Base-by-base conservation (phyloP, 2,888 invertebrate species). In the Chouioia cunea region DNA sequence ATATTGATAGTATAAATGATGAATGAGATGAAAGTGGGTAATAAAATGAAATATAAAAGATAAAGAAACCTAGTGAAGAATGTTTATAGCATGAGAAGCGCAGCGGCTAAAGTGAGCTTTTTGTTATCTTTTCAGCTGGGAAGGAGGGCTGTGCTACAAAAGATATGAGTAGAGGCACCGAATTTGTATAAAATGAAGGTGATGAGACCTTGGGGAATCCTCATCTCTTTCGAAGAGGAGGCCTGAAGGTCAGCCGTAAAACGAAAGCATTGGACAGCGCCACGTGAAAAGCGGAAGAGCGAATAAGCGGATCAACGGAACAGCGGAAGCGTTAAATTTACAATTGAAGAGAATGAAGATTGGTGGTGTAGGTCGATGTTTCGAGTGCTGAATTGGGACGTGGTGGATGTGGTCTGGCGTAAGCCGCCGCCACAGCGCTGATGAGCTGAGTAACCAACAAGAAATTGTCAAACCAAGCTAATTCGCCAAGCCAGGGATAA, bases 401-500 rank as follows among this genome's bases (percentile, higher is more conserved):
- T 71, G 73, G 75, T 78, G 76, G 70, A 77, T 71, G 77, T 73
- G 74, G 72, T 66, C 71, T 65, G 64, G 64, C 65, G 56, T 67
- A 65, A 75, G 70, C 62, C 57, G 52, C 62, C 57, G 56, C 58
- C 47, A 48, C 58, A 22, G 62, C 64, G 53, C 72, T 62, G 62
- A 60, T 53, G 62, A 16, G 64, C 69, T 58, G 68, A 43, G 63
- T n/a, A 50, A 62, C 50, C 23, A 10, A 36, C n/a, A n/a, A n/a
- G n/a, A n/a, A n/a, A n/a, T n/a, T n/a, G 36, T 12, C 36, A 36
- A 59, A 72, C 67, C 69, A 62, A 48, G 59, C 63, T 65, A 65
- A 70, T 57, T 73, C 65, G 66, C 71, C 71, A 56, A 58, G 74
- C 75, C 75, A 67, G 75, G 74, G 75, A 1, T 10, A 12, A 36